These are phyloP conservation scores for Heterohyrax brucei DNA, from an alignment of 2,797 vertebrate genomes.

Conservation along the genomic window DNA sequence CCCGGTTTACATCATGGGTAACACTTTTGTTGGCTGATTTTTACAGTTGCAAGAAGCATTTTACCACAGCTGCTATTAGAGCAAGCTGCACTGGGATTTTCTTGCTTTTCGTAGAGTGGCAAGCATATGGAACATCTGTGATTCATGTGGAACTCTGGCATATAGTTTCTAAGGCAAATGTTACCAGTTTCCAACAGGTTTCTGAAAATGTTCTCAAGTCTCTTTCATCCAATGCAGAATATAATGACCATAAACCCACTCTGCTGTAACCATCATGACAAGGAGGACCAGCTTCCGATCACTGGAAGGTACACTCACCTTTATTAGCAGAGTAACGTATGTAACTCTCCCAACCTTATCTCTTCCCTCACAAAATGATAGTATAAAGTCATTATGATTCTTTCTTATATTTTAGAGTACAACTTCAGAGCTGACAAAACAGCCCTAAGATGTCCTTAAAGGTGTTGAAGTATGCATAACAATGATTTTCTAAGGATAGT, in stretches of 20 bases:
- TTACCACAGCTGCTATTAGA: not conserved
- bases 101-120: not conserved
- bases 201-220: not conserved
- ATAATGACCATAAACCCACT: not conserved
- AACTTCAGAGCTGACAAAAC: not conserved
- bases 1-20: not conserved
- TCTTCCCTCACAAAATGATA: not conserved
- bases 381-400: not conserved
- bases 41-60: not conserved
- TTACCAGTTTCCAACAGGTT: not conserved
- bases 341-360: not conserved
- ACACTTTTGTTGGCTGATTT: not conserved
- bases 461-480: not conserved
- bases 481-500: not conserved
- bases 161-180: constrained; percentile 32
- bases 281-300: not conserved
- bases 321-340: not conserved
- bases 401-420: not conserved
- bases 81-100: not conserved
- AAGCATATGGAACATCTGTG: not conserved
- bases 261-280: not conserved
- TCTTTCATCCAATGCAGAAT: not conserved
- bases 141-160: not conserved
- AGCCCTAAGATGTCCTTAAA: not conserved
- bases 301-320: not conserved